These are phyloP conservation scores for Hirtodrosophila duncani DNA, from an alignment of 2,888 invertebrate genomes.

Conservation along the genomic window DNA sequence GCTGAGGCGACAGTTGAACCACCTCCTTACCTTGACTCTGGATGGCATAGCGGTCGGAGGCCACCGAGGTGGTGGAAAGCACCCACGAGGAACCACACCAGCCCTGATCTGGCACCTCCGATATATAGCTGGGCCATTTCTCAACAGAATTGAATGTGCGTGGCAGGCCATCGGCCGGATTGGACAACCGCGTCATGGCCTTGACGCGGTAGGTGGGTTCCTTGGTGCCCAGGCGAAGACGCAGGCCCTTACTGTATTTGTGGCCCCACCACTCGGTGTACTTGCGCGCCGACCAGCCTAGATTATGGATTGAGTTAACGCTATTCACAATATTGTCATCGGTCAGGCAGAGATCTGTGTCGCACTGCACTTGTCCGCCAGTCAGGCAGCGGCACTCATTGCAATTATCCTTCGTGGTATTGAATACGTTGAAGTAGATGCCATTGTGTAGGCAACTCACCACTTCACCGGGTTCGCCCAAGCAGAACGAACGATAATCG, in stretches of 20 bases:
- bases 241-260: conserved; percentile 88
- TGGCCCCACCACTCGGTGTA: conserved; percentile 91
- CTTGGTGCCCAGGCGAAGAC: conserved; percentile 84
- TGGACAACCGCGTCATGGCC: conserved; percentile 75
- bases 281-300: conserved; percentile 89
- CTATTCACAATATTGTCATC: conserved; percentile 84
- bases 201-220: conserved; percentile 77
- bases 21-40: conserved; percentile 89
- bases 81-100: conserved; percentile 96
- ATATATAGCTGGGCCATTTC: conserved; percentile 87
- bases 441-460: conserved; percentile 80
- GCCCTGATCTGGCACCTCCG: conserved; percentile 85
- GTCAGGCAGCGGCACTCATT: conserved; percentile 84
- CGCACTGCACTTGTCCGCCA: conserved; percentile 80
- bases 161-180: conserved; percentile 80
- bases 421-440: conserved; percentile 79
- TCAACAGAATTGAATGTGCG: conserved; percentile 86
- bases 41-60: conserved; percentile 89
- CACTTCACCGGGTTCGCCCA: conserved; percentile 77
- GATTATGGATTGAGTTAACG: conserved; percentile 81
- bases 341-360: conserved; percentile 86
- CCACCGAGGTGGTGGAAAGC: conserved; percentile 89
- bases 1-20: conserved; percentile 88
- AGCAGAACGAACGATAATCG: conserved; percentile 89
- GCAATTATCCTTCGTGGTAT: conserved; percentile 82